These are phyloP conservation scores for Apis florea DNA, from an alignment of 1,140 invertebrate genomes.

Conservation along the genomic window DNA sequence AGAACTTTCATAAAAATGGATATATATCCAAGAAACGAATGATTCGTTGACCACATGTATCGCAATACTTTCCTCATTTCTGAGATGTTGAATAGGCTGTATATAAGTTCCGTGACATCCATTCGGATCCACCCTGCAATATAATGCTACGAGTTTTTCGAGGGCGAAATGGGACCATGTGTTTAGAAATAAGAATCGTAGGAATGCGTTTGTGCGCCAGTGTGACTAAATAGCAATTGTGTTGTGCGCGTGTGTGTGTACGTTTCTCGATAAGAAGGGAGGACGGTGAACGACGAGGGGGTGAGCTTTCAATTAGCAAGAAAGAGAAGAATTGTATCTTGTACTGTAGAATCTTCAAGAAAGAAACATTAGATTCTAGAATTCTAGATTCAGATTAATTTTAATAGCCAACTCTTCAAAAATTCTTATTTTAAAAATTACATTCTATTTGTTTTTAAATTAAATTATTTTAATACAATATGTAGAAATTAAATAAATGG, in stretches of 20 bases:
- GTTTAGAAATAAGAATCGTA: slow-evolving; percentile 16
- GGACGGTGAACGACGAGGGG: neutral
- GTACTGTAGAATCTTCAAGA: neutral
- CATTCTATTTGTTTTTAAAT: too few species aligned
- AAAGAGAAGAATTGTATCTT: neutral
- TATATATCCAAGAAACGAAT: neutral
- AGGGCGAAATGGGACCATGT: slow-evolving; percentile 6
- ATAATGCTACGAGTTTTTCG: neutral
- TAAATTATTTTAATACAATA: too few species aligned
- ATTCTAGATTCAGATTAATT: too few species aligned
- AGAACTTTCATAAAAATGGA: neutral
- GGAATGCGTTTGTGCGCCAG: slow-evolving; percentile 19
- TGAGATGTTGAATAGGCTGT: neutral
- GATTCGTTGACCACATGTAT: neutral
- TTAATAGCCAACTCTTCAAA: too few species aligned
- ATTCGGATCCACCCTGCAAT: neutral
- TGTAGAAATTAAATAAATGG: too few species aligned
- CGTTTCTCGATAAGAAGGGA: neutral
- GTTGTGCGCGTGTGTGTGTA: neutral
- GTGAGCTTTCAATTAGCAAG: neutral
- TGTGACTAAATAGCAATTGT: slow-evolving; percentile 13
- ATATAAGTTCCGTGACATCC: slow-evolving; percentile 8
- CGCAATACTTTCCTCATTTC: neutral
- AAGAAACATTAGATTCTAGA: too few species aligned
- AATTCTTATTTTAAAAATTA: too few species aligned